phyloP scores from a whole-genome alignment of 2,797 vertebrate genomes.

The Typhlichthys eigenmanni region DNA sequence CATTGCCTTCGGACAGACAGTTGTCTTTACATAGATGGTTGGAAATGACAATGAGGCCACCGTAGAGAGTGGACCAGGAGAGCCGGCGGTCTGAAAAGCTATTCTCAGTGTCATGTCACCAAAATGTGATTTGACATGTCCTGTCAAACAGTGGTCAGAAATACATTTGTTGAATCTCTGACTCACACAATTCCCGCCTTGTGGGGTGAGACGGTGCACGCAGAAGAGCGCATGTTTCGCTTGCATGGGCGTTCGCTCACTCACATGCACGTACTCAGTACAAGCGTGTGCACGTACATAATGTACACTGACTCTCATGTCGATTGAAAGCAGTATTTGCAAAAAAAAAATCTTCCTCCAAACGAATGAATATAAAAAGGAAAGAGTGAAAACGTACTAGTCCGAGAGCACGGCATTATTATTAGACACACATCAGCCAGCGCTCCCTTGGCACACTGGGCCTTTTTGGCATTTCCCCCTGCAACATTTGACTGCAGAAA shows the following conservation, averaged over 20 bases:
- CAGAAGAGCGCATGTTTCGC: too few relatives aligned
- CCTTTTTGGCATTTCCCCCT: too few relatives aligned
- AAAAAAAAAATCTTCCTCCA: too few relatives aligned
- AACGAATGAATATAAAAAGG: too few relatives aligned
- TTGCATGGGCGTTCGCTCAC: neutral
- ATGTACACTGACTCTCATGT: too few relatives aligned
- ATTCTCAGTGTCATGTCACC: constrained; percentile 45
- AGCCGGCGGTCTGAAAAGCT: constrained; percentile 55
- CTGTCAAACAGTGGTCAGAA: constrained; percentile 59
- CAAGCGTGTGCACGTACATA: too few relatives aligned
- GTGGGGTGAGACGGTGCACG: too few relatives aligned
- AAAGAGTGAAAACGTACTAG: too few relatives aligned
- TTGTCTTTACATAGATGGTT: constrained; percentile 46
- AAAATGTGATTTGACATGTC: constrained; percentile 64
- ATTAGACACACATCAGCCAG: constrained; percentile 10
- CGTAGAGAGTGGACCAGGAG: constrained; percentile 50
- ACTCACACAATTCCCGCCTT: constrained; percentile 14
- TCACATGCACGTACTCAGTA: neutral
- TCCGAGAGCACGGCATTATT: neutral
- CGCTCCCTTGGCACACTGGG: neutral
- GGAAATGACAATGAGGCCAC: constrained; percentile 58
- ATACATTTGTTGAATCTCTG: constrained; percentile 38
- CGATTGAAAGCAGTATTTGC: too few relatives aligned
- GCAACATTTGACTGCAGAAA: too few relatives aligned
- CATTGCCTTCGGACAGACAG: constrained; percentile 48